phyloP scores from a whole-genome alignment of 2,113 vertebrate genomes.

The Osmerus mordax region DNA sequence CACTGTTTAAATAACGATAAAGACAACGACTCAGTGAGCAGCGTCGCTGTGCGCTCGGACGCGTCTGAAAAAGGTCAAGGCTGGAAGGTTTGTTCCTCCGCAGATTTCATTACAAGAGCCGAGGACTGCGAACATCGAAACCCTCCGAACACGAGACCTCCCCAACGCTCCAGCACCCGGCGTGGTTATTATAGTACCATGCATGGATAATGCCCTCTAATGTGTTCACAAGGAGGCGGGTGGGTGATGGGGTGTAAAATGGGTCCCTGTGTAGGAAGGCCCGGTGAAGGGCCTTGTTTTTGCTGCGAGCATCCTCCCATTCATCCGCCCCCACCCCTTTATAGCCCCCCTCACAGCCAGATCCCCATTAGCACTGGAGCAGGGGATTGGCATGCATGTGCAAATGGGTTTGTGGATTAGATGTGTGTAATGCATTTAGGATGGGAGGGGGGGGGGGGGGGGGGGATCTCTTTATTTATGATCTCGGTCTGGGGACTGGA shows the following conservation, averaged over 20 bases:
- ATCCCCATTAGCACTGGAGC: conserved; percentile 75
- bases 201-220: conserved; percentile 68
- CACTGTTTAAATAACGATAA: conserved; percentile 74
- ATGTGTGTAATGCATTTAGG: conserved; percentile 79
- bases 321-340: too few relatives aligned
- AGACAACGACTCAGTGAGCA: conserved; percentile 37
- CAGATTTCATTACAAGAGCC: conserved; percentile 54
- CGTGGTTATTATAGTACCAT: conserved; percentile 49
- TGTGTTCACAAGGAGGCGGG: conserved; percentile 76
- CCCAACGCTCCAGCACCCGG: conserved; percentile 22
- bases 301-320: conserved; percentile 21
- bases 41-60: conserved; percentile 53
- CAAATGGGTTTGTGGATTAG: conserved; percentile 82
- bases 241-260: conserved; percentile 80
- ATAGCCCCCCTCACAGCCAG: conserved; percentile 61
- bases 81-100: conserved; percentile 44
- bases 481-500: neutral
- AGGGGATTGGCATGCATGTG: conserved; percentile 67
- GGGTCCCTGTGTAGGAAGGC: conserved; percentile 64
- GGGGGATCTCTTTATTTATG: conserved; percentile 58
- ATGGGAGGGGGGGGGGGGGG: conserved; percentile 25
- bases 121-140: conserved; percentile 55
- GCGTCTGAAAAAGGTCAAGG: conserved; percentile 59
- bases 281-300: conserved; percentile 44
- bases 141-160: conserved; percentile 21